phyloP scores from a whole-genome alignment of 2,113 vertebrate species.

The Heloderma charlesbogerti region DNA sequence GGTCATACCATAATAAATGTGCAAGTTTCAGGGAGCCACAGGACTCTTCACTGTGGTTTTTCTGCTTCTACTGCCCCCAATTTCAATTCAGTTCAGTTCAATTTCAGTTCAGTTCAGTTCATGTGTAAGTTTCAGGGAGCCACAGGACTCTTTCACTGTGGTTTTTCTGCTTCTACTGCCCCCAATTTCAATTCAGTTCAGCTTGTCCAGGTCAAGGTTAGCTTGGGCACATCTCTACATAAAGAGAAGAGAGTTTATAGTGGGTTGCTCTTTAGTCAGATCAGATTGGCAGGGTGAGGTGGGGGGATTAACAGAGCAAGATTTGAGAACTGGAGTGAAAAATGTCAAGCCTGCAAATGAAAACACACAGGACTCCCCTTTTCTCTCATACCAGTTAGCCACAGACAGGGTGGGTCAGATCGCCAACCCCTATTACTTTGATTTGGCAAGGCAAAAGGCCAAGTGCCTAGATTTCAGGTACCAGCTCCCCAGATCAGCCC shows the following conservation, averaged over 20 bases:
- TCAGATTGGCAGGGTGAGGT: background rate
- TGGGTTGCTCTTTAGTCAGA: background rate
- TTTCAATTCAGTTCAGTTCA: background rate
- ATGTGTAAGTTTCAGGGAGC: background rate
- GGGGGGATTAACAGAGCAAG: background rate
- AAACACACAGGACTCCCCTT: background rate
- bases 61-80: background rate
- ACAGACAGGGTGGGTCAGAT: background rate
- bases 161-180: background rate
- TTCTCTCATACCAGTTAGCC: background rate
- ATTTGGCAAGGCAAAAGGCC: background rate
- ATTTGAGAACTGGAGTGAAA: background rate
- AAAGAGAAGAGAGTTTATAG: background rate
- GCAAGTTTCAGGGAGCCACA: background rate
- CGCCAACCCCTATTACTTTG: background rate
- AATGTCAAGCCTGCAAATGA: background rate
- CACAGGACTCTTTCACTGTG: background rate
- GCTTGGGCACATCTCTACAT: background rate
- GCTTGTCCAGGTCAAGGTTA: background rate
- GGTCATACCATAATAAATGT: too few relatives aligned
- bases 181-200: background rate
- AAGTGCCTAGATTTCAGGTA: background rate
- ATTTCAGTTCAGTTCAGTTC: background rate
- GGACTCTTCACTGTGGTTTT: background rate
- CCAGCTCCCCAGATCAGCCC: too few relatives aligned